A percentile compares a stretch with the other conserved stretches of the same genome.
phyloP scores from a whole-genome alignment of 2,888 invertebrate species.

The Drosophila demipolita region DNA sequence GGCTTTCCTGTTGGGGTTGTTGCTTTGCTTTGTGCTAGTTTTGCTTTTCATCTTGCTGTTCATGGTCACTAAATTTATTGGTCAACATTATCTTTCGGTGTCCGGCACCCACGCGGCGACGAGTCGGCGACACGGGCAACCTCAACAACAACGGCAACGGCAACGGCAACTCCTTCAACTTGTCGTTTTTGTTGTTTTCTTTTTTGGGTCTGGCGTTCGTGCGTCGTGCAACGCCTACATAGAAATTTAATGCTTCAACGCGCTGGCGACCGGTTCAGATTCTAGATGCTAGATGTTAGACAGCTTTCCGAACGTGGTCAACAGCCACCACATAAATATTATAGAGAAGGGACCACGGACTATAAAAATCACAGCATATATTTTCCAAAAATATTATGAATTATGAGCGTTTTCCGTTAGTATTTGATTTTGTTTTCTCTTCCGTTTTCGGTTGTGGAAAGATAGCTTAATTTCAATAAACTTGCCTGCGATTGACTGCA shows the following conservation, averaged over 20 bases:
- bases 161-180: conserved; percentile 60
- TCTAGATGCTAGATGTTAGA: conserved; percentile 48
- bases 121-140: conserved; percentile 17
- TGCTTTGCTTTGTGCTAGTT: conserved; percentile 42
- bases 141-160: conserved; percentile 31
- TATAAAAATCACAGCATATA: conserved; percentile 26
- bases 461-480: conserved; percentile 75
- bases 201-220: conserved; percentile 33
- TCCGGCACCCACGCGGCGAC: conserved; percentile 52
- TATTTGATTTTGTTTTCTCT: conserved; percentile 31
- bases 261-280: conserved; percentile 62
- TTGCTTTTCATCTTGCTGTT: conserved; percentile 59
- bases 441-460: conserved; percentile 26
- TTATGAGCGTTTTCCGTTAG: conserved; percentile 63
- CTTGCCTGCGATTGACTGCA: conserved; percentile 41
- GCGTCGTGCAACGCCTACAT: conserved; percentile 63
- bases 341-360: conserved; percentile 16
- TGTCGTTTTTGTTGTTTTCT: conserved; percentile 39
- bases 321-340: conserved; percentile 53
- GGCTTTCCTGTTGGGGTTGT: conserved; percentile 43
- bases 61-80: conserved; percentile 77
- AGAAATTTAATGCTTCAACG: conserved; percentile 74
- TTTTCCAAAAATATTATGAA: conserved; percentile 51
- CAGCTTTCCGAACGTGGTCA: conserved; percentile 53
- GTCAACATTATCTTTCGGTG: conserved; percentile 69